phyloP scores from a whole-genome alignment of 2,888 invertebrate genomes.

The Lasioglossum figueresi region DNA sequence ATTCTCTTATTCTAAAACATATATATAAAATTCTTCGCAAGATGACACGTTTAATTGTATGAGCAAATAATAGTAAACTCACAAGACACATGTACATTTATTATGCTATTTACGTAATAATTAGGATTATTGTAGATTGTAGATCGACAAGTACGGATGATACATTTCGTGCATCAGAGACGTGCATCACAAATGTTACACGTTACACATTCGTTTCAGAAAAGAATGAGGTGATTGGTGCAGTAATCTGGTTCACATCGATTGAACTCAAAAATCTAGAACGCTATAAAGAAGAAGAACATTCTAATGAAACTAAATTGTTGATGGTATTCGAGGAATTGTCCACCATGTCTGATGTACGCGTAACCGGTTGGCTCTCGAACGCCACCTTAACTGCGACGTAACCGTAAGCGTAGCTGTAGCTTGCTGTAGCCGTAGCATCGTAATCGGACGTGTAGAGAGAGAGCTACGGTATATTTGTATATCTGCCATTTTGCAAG shows the following conservation, averaged over 20 bases:
- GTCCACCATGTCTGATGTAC: neutral
- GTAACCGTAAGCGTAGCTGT: slow-evolving; percentile 6
- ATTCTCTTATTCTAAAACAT: too few relatives aligned
- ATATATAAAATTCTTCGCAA: too few relatives aligned
- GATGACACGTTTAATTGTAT: neutral
- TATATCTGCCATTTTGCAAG: slow-evolving; percentile 66
- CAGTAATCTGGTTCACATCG: neutral
- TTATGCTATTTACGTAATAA: too few relatives aligned
- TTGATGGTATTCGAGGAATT: neutral
- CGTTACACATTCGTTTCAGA: too few relatives aligned
- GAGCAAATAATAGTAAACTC: neutral
- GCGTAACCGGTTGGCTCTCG: slow-evolving; percentile 10
- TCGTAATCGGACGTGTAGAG: slow-evolving; percentile 13
- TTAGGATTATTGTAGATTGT: too few relatives aligned
- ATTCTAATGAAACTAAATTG: neutral
- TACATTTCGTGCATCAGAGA: too few relatives aligned
- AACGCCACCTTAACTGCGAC: slow-evolving; percentile 46
- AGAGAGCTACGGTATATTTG: slow-evolving; percentile 20
- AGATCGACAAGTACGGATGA: too few relatives aligned
- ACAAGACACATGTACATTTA: too few relatives aligned
- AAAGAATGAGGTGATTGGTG: neutral
- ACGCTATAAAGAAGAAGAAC: neutral
- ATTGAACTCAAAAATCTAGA: neutral
- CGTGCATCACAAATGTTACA: too few relatives aligned
- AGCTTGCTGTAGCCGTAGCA: neutral